Evolutionary conservation across 2,888 invertebrate genomes (phyloP), one percentile per base, ranked within the genome.

Genomic region (Drosophila kanekoi): DNA sequence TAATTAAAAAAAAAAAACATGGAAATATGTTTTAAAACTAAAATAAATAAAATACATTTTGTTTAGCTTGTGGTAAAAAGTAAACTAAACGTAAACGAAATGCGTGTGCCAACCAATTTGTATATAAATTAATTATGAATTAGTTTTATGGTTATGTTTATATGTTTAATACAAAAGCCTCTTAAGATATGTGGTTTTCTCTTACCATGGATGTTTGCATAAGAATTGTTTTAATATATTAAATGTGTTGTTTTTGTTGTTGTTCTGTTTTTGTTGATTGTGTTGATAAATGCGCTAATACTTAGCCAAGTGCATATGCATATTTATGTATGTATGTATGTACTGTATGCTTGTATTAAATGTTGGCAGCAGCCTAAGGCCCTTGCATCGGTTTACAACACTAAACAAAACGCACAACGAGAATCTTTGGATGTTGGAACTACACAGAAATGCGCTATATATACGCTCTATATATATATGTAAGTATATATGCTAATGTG

Each of bases 161-260:
- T 52, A 66, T 62, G 70, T 77, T 85, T 77, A 82, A 82, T 89
- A 79, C 82, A 88, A 83, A 87, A 90, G 90, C 90, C 90, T 90
- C 90, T 90, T 87, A 90, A 90, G 89, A 87, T 89, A 89, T 90
- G 84, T 89, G 79, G 59, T 75, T 58, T 79, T 41, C 51, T 66
- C 63, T 60, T 66, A 70, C 59, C 47, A 41, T 56, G 13, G 43
- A 66, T 66, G 48, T 62, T 62, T 52, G 38, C 72, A 57, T 60
- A 72, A 67, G 58, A 66, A 61, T 43, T 58, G 53, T 52, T 65
- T 16, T 41, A 37, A 58, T 52, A 56, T 35, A 41, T 73, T 45
- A 53, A 48, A 51, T 32, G 37, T 51, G 18, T 56, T 44, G 23
- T 35, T 35, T 43, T 68, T 69, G 45, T 18, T 16, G 37, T 49